Evolutionary conservation across 2,113 vertebrate genomes (phyloP).

Genomic region (Odontophorus gujanensis): DNA sequence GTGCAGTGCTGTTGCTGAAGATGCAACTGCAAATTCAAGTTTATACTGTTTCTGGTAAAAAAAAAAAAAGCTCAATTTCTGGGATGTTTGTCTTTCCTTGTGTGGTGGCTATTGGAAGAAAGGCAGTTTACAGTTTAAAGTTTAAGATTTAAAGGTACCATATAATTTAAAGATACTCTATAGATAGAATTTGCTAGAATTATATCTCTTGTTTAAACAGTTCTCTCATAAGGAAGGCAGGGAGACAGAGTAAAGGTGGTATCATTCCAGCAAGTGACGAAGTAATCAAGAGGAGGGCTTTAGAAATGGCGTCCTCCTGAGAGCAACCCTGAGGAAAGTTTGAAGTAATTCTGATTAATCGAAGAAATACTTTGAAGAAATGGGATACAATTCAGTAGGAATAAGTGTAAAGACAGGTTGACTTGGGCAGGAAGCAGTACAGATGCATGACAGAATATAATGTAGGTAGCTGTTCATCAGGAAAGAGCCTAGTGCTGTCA

Average conservation of each 20-base stretch:
- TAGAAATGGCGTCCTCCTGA: neutral
- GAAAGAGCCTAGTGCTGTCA: neutral
- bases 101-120: neutral
- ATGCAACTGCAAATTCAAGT: neutral
- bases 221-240: neutral
- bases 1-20: neutral
- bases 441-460: neutral
- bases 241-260: neutral
- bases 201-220: neutral
- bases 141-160: neutral
- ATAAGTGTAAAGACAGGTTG: neutral
- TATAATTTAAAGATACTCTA: neutral
- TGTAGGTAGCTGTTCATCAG: neutral
- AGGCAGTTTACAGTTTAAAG: neutral
- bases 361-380: neutral
- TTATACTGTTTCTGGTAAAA: neutral
- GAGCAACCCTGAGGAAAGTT: neutral
- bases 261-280: neutral
- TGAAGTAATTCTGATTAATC: neutral
- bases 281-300: rapidly evolving
- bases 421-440: neutral
- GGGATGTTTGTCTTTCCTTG: neutral
- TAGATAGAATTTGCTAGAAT: neutral
- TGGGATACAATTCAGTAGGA: neutral
- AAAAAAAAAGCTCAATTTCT: neutral